Evolutionary conservation across 1,140 invertebrate species (phyloP), one percentile per base, ranked within the genome.

Genomic region (Tetragnatha versicolor): DNA sequence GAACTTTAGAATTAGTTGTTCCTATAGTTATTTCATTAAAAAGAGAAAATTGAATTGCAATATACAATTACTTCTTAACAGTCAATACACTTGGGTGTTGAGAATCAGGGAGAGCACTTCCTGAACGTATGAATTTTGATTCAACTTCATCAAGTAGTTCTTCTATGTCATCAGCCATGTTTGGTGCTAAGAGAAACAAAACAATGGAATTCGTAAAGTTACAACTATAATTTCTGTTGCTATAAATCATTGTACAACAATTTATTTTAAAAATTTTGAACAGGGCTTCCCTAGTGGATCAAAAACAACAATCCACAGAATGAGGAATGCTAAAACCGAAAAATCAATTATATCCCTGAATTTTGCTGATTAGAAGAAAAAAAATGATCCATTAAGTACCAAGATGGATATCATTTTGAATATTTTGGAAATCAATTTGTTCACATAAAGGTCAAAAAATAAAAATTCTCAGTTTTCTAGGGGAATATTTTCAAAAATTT

Each of bases 81-180:
- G 68, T 17, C 12, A 70, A 37, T 51, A 20, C 5, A 27, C 25
- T 6, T 10, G 49, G 37, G 6, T 55, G 49, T 7, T 33, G 45
- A 27, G 39, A 10, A 22, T 68, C 51, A 31, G 33, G 31, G 10
- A 68, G 4, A 14, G 42, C 45, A n/a, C 42, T 37, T 14, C 31
- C 60, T 3, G 60, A 6, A 42, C 77, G 20, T 2, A 79, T 63
- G 31, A 35, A 79, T 81, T 87, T 85, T 3, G 79, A 80, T 60
- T 73, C 69, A 12, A 80, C 79, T 68, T 80, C 79, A 75, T 80
- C 79, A 3, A 80, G 22, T 6, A 80, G 51, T 39, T 80, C 69
- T 49, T 75, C 70, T 39, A 80, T 75, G 39, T 80, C 79, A 80
- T 80, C 79, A 33, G 79, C 79, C 79, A 80, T 80, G 9, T 10